Base-by-base conservation (phyloP, 2,113 vertebrate species). In the Cichladusa arquata region DNA sequence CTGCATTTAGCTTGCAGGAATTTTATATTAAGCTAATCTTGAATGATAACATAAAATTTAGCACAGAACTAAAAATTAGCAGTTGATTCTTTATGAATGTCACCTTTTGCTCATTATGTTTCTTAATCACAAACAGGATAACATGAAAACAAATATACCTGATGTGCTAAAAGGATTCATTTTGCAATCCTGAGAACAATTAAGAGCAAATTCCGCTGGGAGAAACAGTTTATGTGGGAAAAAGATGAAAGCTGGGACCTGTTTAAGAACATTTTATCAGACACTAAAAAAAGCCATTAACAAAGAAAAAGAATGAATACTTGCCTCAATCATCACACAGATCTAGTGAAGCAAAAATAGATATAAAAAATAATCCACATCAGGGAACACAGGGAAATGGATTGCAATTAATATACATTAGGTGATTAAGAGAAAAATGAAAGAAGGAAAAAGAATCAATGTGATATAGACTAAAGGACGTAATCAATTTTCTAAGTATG, bases 91-190 rank as follows among this genome's bases (percentile, higher is more conserved):
- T 83, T 74, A 84, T 40, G 77, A 92, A 88, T 88, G 54, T 86
- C 47, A 86, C 42, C 20, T 81, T 88, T 96, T 83, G 48, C 88
- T 91, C 83, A 67, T 96, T 83, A 90, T 31, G 56, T 83, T 93
- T 81, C 72, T 81, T 81, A 91, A 81, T 90, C 56, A 80, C 64
- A 77, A 94, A 83, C 23, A 74, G 44, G 44, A 40, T 83, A 90
- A 95, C 61, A 74, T 17, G 72, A 88, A 95, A 95, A 73, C 64
- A 86, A 95, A 88, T 71, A 84, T 51, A 92, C 86, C 86, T 95
- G 42, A 65, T 64, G 48, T 42, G 51, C 86, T 90, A 88, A 86
- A 91, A 93, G 25, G 33, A 67, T 61, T 93, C 12, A 67, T 86
- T 95, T 92, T 80, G 71, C 50, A 94, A 94, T 82, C 48, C 36